Conservation (phyloP, 2,797 vertebrate genomes). For the Mormyrops attenuatus region DNA sequence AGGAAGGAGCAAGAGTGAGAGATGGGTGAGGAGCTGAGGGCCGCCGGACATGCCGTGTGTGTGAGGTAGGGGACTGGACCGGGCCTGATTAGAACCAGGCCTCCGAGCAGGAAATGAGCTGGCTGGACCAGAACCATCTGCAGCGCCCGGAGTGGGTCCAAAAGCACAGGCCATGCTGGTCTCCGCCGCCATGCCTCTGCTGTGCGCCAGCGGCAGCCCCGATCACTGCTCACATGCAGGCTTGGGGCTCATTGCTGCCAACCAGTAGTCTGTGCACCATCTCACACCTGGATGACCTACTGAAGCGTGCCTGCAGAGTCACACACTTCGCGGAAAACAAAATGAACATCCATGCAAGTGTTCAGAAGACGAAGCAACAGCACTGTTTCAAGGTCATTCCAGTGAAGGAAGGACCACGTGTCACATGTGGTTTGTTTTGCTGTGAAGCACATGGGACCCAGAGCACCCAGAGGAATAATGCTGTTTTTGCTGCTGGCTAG, state of each 20-base stretch:
- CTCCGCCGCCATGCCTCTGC: slow-evolving; percentile 47
- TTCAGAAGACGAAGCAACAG: not conserved
- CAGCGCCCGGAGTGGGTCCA: slow-evolving; percentile 67
- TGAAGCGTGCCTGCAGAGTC: not conserved
- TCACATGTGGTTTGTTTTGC: not conserved
- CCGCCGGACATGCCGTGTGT: not conserved
- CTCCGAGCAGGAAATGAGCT: slow-evolving; percentile 75
- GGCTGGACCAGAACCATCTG: slow-evolving; percentile 45
- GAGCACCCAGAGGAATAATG: not conserved
- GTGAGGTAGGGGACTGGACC: slow-evolving; percentile 29
- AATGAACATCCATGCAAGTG: not conserved
- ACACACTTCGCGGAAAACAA: not conserved
- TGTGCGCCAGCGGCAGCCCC: slow-evolving; percentile 37
- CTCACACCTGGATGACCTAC: not conserved
- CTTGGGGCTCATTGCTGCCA: not conserved
- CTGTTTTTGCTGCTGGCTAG: not conserved
- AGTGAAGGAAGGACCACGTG: not conserved
- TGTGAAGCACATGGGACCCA: not conserved
- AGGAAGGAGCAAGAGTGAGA: slow-evolving; percentile 16
- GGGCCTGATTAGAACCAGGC: slow-evolving; percentile 73
- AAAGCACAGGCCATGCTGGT: slow-evolving; percentile 52
- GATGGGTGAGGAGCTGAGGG: not conserved
- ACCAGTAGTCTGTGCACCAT: not conserved
- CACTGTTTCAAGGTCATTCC: not conserved
- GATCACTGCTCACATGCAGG: not conserved